Conservation (phyloP, 2,888 invertebrate species). For the Yponomeuta plumbellus region DNA sequence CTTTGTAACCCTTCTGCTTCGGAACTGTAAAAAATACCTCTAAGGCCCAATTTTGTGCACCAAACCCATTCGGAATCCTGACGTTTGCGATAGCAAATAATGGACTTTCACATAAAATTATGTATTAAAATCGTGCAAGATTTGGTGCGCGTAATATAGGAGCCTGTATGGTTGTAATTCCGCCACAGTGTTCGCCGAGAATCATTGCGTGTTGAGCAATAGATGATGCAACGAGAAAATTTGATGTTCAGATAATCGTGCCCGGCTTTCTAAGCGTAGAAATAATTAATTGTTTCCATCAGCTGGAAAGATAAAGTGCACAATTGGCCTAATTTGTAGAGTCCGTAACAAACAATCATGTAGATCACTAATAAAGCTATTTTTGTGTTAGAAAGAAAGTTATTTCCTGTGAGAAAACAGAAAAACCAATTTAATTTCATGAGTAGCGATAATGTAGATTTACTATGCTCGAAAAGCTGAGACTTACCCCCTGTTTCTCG, state of each 20-base stretch:
- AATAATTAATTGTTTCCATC: neutral
- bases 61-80: too few species aligned
- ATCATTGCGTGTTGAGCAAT: neutral
- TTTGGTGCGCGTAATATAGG: neutral
- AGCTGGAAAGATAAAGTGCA: neutral
- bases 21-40: too few species aligned
- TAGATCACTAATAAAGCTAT: neutral
- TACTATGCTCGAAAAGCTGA: too few species aligned
- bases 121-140: too few species aligned
- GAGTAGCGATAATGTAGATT: too few species aligned
- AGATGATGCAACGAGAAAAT: slow-evolving; percentile 12
- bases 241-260: slow-evolving; percentile 25
- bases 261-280: neutral
- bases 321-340: neutral
- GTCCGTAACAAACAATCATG: neutral
- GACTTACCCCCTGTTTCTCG: too few species aligned
- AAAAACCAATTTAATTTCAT: too few species aligned
- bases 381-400: neutral
- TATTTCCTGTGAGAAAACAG: too few species aligned
- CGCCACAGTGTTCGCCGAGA: neutral
- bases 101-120: neutral
- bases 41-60: too few species aligned
- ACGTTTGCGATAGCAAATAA: too few species aligned
- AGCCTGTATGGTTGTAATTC: neutral
- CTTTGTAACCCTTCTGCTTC: too few species aligned